These are phyloP conservation scores for Pachymerium ferrugineum DNA, from an alignment of 2,888 invertebrate species.

Conservation along the genomic window DNA sequence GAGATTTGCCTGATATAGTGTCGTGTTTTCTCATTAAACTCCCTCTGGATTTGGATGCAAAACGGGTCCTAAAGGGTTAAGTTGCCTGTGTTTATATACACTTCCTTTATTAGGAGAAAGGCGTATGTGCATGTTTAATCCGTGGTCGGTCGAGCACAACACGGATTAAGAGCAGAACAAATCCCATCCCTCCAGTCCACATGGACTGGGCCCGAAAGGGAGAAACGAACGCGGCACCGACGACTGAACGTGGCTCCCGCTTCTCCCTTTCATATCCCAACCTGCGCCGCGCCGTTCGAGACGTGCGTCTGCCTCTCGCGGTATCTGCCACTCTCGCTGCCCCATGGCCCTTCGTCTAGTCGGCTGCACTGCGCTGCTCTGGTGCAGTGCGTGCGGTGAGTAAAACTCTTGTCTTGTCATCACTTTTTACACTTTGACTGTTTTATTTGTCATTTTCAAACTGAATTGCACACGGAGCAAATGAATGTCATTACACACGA, in stretches of 20 bases:
- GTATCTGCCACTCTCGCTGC: neutral
- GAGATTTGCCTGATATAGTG: too few species aligned
- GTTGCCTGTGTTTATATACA: neutral
- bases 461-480: neutral
- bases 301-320: neutral
- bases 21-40: neutral
- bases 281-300: neutral
- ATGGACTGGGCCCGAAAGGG: neutral
- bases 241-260: neutral
- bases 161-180: neutral
- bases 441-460: neutral
- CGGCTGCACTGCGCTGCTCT: neutral
- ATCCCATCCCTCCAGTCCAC: neutral
- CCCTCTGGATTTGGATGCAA: neutral
- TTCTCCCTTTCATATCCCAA: neutral
- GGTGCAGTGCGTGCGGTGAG: neutral
- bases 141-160: neutral
- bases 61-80: neutral
- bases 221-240: neutral
- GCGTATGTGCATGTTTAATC: neutral
- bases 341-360: neutral
- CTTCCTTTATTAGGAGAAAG: neutral
- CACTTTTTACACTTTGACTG: neutral
- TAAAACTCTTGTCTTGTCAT: neutral
- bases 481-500: neutral